Percentiles rank a stretch among this genome's conserved stretches.
phyloP scores from a whole-genome alignment of 2,113 vertebrate genomes.

The Myrmecophaga tridactyla region DNA sequence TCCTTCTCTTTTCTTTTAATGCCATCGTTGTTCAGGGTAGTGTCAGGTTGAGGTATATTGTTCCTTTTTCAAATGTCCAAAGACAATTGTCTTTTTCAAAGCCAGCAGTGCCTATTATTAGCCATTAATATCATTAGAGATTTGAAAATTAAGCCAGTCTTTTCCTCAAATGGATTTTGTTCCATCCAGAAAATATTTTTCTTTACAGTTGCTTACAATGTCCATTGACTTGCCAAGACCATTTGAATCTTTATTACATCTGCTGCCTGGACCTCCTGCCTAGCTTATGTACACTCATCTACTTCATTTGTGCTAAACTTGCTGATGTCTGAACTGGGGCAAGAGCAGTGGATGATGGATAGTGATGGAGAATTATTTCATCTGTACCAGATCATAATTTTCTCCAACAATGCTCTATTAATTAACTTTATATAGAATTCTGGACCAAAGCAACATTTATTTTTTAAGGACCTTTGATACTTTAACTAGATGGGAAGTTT shows the following conservation, averaged over 20 bases:
- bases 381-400: neutral
- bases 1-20: neutral
- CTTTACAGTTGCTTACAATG: neutral
- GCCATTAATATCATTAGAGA: neutral
- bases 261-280: neutral
- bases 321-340: neutral
- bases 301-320: neutral
- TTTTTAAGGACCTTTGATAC: neutral
- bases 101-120: neutral
- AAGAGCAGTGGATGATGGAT: neutral
- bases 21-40: neutral
- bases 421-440: neutral
- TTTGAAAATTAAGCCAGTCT: neutral
- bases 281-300: neutral
- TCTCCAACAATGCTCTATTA: neutral
- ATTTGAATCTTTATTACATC: neutral
- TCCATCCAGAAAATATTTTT: conserved; percentile 9
- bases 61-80: neutral
- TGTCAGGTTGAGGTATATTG: neutral
- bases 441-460: neutral
- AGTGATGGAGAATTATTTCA: neutral
- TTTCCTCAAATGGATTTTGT: neutral
- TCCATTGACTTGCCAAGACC: neutral
- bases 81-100: conserved; percentile 22
- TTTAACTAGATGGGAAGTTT: neutral